A percentile compares a stretch with the other conserved stretches of the same genome.
Conservation (phyloP, 2,888 invertebrate species). For the Phaonia tiefii region DNA sequence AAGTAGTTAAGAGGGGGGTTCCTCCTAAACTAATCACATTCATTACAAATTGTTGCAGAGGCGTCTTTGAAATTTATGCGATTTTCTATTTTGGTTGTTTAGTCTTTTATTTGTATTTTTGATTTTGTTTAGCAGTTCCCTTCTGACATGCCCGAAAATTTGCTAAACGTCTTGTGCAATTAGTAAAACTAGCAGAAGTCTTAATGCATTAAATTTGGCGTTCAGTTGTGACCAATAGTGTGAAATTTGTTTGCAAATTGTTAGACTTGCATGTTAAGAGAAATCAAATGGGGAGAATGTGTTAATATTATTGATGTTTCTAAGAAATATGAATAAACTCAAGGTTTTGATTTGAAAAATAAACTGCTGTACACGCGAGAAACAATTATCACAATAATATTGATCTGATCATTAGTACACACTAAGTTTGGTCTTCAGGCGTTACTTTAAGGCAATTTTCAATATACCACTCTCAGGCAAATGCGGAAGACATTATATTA, state of each 20-base stretch:
- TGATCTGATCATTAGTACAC: no score
- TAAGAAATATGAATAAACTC: no score
- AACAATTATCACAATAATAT: no score
- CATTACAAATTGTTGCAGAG: constrained; percentile 35
- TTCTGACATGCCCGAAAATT: constrained; percentile 21
- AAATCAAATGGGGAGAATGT: no score
- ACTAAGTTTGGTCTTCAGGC: no score
- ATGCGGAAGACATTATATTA: no score
- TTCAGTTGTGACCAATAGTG: constrained; percentile 46
- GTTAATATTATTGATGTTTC: no score
- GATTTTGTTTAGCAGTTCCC: background rate
- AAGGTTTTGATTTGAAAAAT: no score
- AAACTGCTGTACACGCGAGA: no score
- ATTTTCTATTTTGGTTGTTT: constrained; percentile 24
- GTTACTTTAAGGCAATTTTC: no score
- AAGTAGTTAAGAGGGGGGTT: constrained; percentile 1
- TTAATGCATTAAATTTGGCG: constrained; percentile 29
- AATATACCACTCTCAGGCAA: no score
- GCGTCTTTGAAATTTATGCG: constrained; percentile 41
- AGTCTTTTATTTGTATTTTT: constrained; percentile 17
- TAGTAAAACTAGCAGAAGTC: constrained; percentile 42
- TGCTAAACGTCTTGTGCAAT: constrained; percentile 26
- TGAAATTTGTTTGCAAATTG: constrained; percentile 19
- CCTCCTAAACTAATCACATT: no score
- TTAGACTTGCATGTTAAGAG: background rate